These are phyloP conservation scores for Limonius californicus DNA, from an alignment of 1,140 invertebrate genomes.

Conservation along the genomic window DNA sequence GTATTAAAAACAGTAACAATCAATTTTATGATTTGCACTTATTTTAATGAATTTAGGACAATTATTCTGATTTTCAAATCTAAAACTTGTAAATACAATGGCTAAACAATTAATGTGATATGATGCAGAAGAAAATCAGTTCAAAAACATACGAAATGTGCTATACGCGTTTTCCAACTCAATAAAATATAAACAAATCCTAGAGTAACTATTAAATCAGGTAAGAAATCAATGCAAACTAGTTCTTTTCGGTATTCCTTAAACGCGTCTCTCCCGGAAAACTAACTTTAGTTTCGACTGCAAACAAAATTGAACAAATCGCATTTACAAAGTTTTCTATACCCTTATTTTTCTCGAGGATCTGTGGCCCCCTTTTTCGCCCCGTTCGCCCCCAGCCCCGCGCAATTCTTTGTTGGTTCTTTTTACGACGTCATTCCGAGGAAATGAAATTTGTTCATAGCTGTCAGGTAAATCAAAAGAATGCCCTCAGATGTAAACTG, in stretches of 20 bases:
- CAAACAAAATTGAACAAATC: slow-evolving; percentile 33
- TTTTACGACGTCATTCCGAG: slow-evolving; percentile 32
- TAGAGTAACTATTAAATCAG: not conserved
- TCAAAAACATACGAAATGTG: no score
- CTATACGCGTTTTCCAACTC: no score
- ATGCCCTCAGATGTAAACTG: slow-evolving; percentile 24
- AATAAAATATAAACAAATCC: no score
- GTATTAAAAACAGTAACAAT: no score
- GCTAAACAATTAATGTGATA: no score
- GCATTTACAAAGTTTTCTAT: slow-evolving; percentile 30
- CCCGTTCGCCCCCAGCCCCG: slow-evolving; percentile 10
- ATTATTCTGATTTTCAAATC: no score
- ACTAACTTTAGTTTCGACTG: slow-evolving; percentile 27
- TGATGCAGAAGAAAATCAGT: no score
- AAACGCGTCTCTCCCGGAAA: slow-evolving; percentile 7
- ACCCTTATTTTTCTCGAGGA: slow-evolving; percentile 20
- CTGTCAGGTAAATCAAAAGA: slow-evolving; percentile 36
- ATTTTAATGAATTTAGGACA: no score
- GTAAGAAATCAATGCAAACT: not conserved
- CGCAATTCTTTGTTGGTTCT: slow-evolving; percentile 31
- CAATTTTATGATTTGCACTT: no score
- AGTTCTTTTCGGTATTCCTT: slow-evolving; percentile 8
- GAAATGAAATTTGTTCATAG: slow-evolving; percentile 36
- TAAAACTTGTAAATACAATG: no score
- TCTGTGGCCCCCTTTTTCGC: slow-evolving; percentile 10